Percentiles rank a stretch among this genome's conserved stretches.
phyloP scores from a whole-genome alignment of 2,888 invertebrate genomes.

The Orchesellides sinensis region DNA sequence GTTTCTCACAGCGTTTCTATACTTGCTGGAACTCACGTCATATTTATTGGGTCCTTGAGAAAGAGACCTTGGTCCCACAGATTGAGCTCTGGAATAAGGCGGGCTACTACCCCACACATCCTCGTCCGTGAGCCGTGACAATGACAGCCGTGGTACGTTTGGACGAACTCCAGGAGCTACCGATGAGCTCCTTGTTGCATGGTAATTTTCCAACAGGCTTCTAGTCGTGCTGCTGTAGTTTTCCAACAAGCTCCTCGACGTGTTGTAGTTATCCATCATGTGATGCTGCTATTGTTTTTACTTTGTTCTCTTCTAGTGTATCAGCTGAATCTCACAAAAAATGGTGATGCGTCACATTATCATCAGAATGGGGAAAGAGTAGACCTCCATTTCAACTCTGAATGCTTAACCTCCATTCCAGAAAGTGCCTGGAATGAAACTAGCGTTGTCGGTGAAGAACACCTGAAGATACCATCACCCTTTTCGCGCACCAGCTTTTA shows the following conservation, averaged over 20 bases:
- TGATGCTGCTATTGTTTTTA: not conserved
- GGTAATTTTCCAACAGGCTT: constrained; percentile 57
- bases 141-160: constrained; percentile 43
- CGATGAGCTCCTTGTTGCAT: constrained; percentile 37
- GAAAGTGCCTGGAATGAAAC: constrained; percentile 35
- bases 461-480: not conserved
- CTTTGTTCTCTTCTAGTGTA: constrained; percentile 9
- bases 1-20: constrained; percentile 16
- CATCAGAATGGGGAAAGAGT: too few species aligned
- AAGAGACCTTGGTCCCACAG: constrained; percentile 47
- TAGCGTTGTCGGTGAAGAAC: not conserved
- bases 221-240: too few species aligned
- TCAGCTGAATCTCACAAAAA: too few species aligned
- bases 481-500: not conserved
- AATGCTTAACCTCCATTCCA: constrained; percentile 25
- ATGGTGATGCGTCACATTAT: too few species aligned
- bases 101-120: constrained; percentile 59
- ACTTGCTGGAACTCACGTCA: constrained; percentile 20
- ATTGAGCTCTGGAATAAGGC: constrained; percentile 55
- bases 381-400: too few species aligned
- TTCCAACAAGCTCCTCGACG: not conserved
- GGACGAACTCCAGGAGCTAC: constrained; percentile 22
- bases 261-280: too few species aligned
- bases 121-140: constrained; percentile 60
- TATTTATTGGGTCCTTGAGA: constrained; percentile 31